Conservation (phyloP, 2,888 invertebrate genomes). For the Apomyelois bistriatella region DNA sequence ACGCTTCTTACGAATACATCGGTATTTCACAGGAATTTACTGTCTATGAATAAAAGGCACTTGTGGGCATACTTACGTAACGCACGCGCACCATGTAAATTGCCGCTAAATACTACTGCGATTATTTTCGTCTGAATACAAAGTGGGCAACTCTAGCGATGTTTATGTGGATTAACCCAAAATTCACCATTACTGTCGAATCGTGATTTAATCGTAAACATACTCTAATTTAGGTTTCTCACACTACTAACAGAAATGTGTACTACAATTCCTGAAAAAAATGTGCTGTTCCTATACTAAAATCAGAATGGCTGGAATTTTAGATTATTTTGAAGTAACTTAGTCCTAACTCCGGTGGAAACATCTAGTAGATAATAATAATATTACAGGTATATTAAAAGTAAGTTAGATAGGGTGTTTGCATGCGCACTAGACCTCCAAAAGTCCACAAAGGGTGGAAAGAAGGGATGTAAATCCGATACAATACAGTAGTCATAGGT, state of each 20-base stretch:
- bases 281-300: no score
- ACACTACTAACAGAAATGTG: neutral
- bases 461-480: no score
- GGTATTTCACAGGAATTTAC: constrained; percentile 12
- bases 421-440: no score
- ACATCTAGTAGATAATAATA: no score
- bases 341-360: no score
- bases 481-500: no score
- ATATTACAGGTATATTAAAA: no score
- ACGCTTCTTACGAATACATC: constrained; percentile 13
- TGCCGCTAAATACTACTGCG: constrained; percentile 8
- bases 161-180: constrained; percentile 24
- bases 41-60: constrained; percentile 13
- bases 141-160: constrained; percentile 14
- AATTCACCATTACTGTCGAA: constrained; percentile 35
- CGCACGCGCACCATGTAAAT: constrained; percentile 1
- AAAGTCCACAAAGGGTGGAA: no score
- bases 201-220: constrained; percentile 44
- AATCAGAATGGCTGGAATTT: no score
- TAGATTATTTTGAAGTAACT: no score
- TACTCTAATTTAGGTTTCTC: constrained; percentile 22
- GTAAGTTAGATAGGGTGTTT: no score
- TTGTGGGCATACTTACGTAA: constrained; percentile 9
- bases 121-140: constrained; percentile 14
- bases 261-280: neutral